Conservation (phyloP, 2,113 vertebrate genomes). For the Oreochromis aureus region DNA sequence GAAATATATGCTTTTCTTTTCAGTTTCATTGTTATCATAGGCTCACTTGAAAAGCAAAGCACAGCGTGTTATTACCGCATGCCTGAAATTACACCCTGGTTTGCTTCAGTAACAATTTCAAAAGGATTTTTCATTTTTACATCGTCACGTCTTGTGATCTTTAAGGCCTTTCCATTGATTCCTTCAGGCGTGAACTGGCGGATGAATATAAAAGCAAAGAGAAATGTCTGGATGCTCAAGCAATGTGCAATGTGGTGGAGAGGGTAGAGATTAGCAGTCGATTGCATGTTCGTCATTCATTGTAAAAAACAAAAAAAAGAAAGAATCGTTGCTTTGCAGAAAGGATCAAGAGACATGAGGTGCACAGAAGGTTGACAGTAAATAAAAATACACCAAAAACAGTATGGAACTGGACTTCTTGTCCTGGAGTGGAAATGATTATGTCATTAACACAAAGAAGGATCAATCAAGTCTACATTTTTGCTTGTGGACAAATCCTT, state of each 20-base stretch:
- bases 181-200: background rate
- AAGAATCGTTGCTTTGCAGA: background rate
- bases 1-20: background rate
- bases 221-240: constrained; percentile 1
- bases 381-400: background rate
- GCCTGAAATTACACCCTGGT: constrained; percentile 9
- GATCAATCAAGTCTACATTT: background rate
- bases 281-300: background rate
- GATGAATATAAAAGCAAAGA: constrained; percentile 2
- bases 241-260: constrained; percentile 12
- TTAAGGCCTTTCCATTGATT: background rate
- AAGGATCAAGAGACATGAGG: background rate
- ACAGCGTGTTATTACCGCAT: constrained; percentile 15
- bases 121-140: constrained; percentile 16
- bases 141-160: constrained; percentile 23
- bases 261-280: background rate
- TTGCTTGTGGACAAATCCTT: background rate
- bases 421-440: background rate
- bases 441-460: background rate
- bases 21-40: background rate
- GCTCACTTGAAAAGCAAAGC: constrained; percentile 24
- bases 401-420: background rate
- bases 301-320: background rate
- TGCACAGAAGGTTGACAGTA: background rate
- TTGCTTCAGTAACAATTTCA: constrained; percentile 28